phyloP scores from a whole-genome alignment of 1,140 invertebrate species.

The Drosophila ohnishii region DNA sequence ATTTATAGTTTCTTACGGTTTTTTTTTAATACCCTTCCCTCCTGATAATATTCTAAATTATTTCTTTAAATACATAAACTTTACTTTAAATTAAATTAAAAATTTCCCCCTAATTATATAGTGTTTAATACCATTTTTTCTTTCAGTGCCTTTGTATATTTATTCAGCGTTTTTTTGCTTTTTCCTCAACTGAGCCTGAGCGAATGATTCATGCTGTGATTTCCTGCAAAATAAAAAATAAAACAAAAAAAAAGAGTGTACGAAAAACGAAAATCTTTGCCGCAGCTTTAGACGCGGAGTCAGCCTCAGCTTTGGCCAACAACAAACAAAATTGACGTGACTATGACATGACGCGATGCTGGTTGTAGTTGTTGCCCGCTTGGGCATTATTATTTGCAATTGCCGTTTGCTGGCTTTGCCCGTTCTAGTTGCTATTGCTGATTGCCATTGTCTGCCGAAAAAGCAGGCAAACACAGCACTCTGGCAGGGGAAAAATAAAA shows the following conservation, averaged over 20 bases:
- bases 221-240: conserved; percentile 61
- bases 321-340: conserved; percentile 76
- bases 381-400: conserved; percentile 80
- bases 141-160: conserved; percentile 26
- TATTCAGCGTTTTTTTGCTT: conserved; percentile 28
- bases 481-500: conserved; percentile 25
- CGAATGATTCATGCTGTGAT: conserved; percentile 80
- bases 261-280: conserved; percentile 43
- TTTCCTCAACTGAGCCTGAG: conserved; percentile 49
- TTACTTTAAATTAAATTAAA: too few species aligned
- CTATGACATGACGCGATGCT: conserved; percentile 76
- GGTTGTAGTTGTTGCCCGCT: conserved; percentile 59
- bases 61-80: too few species aligned
- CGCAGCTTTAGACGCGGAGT: conserved; percentile 52
- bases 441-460: conserved; percentile 81
- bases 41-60: too few species aligned
- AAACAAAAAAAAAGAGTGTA: conserved; percentile 7
- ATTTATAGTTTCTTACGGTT: too few species aligned
- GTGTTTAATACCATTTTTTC: conserved; percentile 21
- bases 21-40: too few species aligned
- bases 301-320: conserved; percentile 63
- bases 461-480: conserved; percentile 58
- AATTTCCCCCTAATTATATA: not conserved
- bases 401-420: conserved; percentile 70
- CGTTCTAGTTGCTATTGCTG: conserved; percentile 80